A percentile compares a stretch with the other conserved stretches of the same genome.
Evolutionary conservation across 2,888 invertebrate species (phyloP).

Genomic region (Chalcosyrphus nemorum): DNA sequence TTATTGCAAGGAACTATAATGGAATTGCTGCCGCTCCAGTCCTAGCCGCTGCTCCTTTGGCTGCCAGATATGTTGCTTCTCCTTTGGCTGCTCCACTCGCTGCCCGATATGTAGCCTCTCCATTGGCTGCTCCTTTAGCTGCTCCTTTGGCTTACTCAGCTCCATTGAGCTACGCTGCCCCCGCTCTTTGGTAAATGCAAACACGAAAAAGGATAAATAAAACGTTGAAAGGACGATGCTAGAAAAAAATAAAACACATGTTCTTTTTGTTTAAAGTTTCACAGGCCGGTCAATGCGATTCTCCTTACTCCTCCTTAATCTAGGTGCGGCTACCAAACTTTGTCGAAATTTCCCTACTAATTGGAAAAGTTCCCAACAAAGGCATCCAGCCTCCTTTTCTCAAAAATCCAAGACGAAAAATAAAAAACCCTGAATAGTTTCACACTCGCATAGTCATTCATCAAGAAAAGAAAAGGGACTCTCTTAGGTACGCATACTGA

Average conservation of each 20-base stretch:
- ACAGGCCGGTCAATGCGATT: too few relatives aligned
- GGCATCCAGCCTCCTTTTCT: not conserved
- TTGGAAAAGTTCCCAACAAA: conserved; percentile 32
- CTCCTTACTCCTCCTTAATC: too few relatives aligned
- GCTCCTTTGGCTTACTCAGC: conserved; percentile 74
- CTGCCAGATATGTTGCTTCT: not conserved
- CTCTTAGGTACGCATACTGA: too few relatives aligned
- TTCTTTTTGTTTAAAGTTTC: too few relatives aligned
- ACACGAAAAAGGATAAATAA: not conserved
- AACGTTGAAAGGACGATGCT: not conserved
- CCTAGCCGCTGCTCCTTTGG: conserved; percentile 68
- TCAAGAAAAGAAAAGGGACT: conserved; percentile 26
- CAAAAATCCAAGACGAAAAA: not conserved
- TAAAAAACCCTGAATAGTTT: conserved; percentile 26
- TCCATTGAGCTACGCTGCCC: conserved; percentile 82
- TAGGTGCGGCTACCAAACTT: not conserved
- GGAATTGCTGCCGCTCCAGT: conserved; percentile 80
- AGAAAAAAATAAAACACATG: too few relatives aligned
- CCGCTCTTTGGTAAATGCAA: conserved; percentile 81
- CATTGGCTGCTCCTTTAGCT: conserved; percentile 3
- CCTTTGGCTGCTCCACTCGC: conserved; percentile 27
- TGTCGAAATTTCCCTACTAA: conserved; percentile 20
- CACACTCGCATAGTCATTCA: conserved; percentile 9
- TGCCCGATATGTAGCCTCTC: not conserved
- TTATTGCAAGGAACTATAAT: conserved; percentile 78